phyloP scores from a whole-genome alignment of 2,888 invertebrate species.

The Xylota sylvarum region DNA sequence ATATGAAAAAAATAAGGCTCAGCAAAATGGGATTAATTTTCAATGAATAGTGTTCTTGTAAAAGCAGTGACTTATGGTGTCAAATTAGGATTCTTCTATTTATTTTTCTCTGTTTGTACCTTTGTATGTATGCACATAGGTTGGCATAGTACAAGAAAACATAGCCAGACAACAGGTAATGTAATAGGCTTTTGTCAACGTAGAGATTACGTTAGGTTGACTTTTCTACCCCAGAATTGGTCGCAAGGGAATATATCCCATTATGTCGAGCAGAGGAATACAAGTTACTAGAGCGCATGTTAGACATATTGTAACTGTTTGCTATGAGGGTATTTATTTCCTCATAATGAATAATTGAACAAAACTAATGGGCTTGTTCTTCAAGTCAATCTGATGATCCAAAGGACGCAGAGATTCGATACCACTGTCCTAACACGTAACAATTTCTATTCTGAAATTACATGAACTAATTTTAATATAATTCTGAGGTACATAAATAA shows the following conservation, averaged over 20 bases:
- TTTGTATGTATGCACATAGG: neutral
- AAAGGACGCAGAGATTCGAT: constrained; percentile 35
- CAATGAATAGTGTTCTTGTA: constrained; percentile 29
- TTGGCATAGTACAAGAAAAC: neutral
- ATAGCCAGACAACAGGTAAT: constrained; percentile 59
- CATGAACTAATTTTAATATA: neutral
- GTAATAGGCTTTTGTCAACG: constrained; percentile 58
- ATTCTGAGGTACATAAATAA: neutral
- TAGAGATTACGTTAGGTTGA: constrained; percentile 50
- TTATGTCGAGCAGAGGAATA: constrained; percentile 29
- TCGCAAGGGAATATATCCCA: constrained; percentile 58
- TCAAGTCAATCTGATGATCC: constrained; percentile 31
- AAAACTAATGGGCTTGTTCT: constrained; percentile 30
- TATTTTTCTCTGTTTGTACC: neutral
- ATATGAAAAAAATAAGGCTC: neutral
- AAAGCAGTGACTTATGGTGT: neutral
- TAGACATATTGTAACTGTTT: constrained; percentile 52
- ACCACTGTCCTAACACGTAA: constrained; percentile 33
- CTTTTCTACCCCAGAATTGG: constrained; percentile 39
- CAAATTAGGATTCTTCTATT: constrained; percentile 4
- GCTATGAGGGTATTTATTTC: constrained; percentile 52
- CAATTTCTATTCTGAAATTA: neutral
- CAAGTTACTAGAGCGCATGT: constrained; percentile 34
- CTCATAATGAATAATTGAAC: constrained; percentile 68
- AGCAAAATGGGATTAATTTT: constrained; percentile 38